phyloP scores from a whole-genome alignment of 1,140 invertebrate species.

The Phymorhynchus buccinoides region DNA sequence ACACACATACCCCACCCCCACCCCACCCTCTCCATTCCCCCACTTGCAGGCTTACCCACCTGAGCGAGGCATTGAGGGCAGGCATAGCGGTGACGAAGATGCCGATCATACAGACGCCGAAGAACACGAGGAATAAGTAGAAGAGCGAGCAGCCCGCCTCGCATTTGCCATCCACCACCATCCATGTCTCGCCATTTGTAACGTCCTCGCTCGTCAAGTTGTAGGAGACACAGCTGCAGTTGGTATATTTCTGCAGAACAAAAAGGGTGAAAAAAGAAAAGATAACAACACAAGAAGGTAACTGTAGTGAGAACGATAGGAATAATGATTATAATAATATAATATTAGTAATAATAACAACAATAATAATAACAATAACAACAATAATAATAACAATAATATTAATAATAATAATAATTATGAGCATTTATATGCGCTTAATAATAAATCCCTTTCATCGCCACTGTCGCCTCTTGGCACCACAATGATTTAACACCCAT shows the following conservation, averaged over 20 bases:
- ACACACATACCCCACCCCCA: background rate
- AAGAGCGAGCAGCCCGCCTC: constrained; percentile 56
- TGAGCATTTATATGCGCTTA: too few species aligned
- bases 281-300: background rate
- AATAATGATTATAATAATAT: too few species aligned
- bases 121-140: constrained; percentile 62
- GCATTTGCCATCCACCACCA: constrained; percentile 60
- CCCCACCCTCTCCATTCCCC: background rate
- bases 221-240: constrained; percentile 62
- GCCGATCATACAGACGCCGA: constrained; percentile 56
- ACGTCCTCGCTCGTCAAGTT: constrained; percentile 39
- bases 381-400: too few species aligned
- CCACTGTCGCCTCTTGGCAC: too few species aligned
- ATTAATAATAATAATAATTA: too few species aligned
- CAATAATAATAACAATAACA: too few species aligned
- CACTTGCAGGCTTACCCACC: constrained; percentile 46
- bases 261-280: background rate
- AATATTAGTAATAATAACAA: too few species aligned
- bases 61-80: constrained; percentile 64
- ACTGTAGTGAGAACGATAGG: too few species aligned
- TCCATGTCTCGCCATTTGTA: constrained; percentile 37
- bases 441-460: too few species aligned
- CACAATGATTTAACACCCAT: too few species aligned
- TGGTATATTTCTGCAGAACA: constrained; percentile 59
- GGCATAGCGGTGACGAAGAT: constrained; percentile 66